Evolutionary conservation across 1,140 invertebrate genomes (phyloP), one percentile per base, ranked within the genome.

Genomic region (Nautilus pompilius): DNA sequence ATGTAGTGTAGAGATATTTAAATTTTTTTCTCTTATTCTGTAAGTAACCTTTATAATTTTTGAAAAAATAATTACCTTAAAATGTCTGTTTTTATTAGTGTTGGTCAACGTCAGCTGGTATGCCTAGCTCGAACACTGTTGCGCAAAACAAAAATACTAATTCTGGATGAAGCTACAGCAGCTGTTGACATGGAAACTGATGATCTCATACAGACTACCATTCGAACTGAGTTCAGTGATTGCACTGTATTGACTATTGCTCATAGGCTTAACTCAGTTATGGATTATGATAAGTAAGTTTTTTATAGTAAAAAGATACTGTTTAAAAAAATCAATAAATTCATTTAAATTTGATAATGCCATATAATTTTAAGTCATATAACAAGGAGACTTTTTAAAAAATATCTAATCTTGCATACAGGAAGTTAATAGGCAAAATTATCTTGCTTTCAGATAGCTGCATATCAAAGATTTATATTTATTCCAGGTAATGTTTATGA

Each of bases 161-260:
- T 93, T 69, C 90, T 98, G 55, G 95, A 98, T 80, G 95, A 98
- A 85, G 95, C 93, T 2, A 98, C 95, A 1, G 93, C 95, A n/a
- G 69, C 73, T 26, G 69, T 76, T 28, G 72, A 76, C 46, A 32
- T 68, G n/a, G 66, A 65, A 48, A 76, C 74, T 3, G 93, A 95
- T 80, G 92, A 93, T 81, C 86, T 95, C 34, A 95, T 95, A 77
- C 91, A 95, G 84, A 87, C 87, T 83, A 95, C 93, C 1, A 95
- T 96, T 73, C 85, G 92, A 33, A 86, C 87, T 34, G 91, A 95
- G 79, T 96, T 96, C 79, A 87, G 87, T 71, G 87, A 91, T 65
- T 93, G 92, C 80, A 96, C 94, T 22, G 89, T 96, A 53, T 85
- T 96, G 32, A 96, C 94, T 0, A 96, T 97, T 80, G 94, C 94